Conservation (phyloP, 2,797 vertebrate genomes). For the Pithecia hirsuta region DNA sequence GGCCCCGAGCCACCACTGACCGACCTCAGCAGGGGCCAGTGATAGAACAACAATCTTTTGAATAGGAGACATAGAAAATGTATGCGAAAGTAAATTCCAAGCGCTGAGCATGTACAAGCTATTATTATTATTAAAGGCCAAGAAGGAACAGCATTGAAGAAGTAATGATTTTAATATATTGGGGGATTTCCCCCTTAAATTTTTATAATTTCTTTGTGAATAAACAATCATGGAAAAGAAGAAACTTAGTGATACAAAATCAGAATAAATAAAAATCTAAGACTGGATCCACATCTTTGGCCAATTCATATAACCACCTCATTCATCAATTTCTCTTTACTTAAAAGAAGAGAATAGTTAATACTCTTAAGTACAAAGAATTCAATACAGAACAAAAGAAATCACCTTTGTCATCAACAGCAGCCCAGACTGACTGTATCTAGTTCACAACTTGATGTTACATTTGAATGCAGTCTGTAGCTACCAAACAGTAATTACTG, state of each 20-base stretch:
- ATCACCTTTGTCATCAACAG: background rate
- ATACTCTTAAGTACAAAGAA: background rate
- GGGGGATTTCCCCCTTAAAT: background rate
- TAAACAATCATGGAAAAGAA: background rate
- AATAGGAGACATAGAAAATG: background rate
- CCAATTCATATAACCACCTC: background rate
- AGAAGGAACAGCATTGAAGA: background rate
- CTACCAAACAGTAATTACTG: background rate
- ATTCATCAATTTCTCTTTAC: background rate
- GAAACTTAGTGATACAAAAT: conserved; percentile 18
- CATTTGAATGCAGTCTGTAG: background rate
- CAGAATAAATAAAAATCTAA: conserved; percentile 30
- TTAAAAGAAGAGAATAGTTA: background rate
- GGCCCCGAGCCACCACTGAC: background rate
- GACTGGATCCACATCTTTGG: background rate
- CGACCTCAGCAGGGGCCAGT: background rate
- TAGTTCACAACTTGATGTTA: background rate
- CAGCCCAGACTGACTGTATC: background rate
- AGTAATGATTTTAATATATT: background rate
- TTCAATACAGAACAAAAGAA: background rate
- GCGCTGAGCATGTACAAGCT: background rate
- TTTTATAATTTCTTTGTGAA: background rate
- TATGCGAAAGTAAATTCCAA: background rate
- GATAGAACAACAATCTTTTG: background rate
- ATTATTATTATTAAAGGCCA: background rate